These are phyloP conservation scores for Argyrosomus japonicus DNA, from an alignment of 2,113 vertebrate genomes.

Conservation along the genomic window DNA sequence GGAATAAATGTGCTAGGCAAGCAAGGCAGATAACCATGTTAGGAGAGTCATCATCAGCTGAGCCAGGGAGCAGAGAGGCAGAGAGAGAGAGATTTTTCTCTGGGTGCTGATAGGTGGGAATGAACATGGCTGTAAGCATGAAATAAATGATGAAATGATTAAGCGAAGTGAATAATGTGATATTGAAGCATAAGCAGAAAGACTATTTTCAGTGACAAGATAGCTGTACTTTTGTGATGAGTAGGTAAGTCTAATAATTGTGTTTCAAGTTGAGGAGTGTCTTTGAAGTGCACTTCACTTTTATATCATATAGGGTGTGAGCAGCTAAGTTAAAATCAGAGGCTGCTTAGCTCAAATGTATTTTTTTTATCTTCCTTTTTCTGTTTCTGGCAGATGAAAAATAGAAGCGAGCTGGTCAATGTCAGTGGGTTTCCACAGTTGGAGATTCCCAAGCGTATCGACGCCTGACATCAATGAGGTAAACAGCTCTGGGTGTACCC, in stretches of 20 bases:
- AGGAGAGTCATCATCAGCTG: slow-evolving; percentile 46
- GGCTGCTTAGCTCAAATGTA: background rate
- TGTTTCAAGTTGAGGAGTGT: slow-evolving; percentile 31
- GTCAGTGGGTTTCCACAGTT: slow-evolving; percentile 51
- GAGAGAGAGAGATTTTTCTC: slow-evolving; percentile 18
- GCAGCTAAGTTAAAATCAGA: slow-evolving; percentile 15
- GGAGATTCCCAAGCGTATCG: slow-evolving; percentile 50
- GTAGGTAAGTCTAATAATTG: slow-evolving; percentile 56
- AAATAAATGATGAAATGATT: slow-evolving; percentile 54
- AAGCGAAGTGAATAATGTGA: slow-evolving; percentile 60
- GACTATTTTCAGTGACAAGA: slow-evolving; percentile 43
- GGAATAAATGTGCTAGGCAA: slow-evolving; percentile 53
- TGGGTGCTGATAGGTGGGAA: slow-evolving; percentile 44
- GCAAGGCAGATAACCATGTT: slow-evolving; percentile 47
- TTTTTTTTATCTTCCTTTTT: background rate
- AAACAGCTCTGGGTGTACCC: slow-evolving; percentile 44
- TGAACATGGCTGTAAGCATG: slow-evolving; percentile 43
- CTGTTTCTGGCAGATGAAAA: slow-evolving; percentile 45
- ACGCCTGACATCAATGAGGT: slow-evolving; percentile 68
- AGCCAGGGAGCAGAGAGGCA: slow-evolving; percentile 24
- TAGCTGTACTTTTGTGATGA: slow-evolving; percentile 55
- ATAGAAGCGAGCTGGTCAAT: slow-evolving; percentile 44
- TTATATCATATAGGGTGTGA: slow-evolving; percentile 24
- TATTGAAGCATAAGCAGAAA: slow-evolving; percentile 51
- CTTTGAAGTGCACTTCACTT: slow-evolving; percentile 49